Evolutionary conservation across 1,140 invertebrate genomes (phyloP), one percentile per base, ranked within the genome.

Genomic region (Drosophila murphyi): DNA sequence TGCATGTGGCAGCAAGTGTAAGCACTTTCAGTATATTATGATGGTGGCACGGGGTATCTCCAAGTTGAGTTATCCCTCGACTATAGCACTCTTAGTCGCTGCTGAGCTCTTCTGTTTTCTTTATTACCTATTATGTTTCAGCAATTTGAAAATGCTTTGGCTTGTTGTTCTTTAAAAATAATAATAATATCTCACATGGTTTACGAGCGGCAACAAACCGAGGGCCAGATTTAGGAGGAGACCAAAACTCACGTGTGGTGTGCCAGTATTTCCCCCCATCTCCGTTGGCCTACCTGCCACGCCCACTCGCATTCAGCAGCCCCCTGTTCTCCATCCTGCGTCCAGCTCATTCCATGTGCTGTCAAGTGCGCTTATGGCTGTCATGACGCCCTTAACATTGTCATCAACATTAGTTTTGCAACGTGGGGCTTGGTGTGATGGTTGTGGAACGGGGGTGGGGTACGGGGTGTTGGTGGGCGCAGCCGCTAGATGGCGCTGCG

Each of bases 301-400:
- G 32, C 47, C 8, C 45, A 1, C 3, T 1, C n/a, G 1, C 8
- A 3, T 20, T 20, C 20, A 20, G 20, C 20, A 20, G 20, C 20
- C 20, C 20, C 20, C 20, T 20, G 1, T 20, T 20, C 20, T 20
- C 20, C 20, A 20, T 20, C 20, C 20, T 20, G 20, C 20, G 20
- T 20, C 20, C 43, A 4, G 37, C 6, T 34, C 45, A 52, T 60
- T 43, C 57, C 60, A 57, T 83, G 74, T 51, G 68, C 81, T 89
- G 81, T 87, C 83, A 83, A 89, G 85, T 89, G 81, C 78, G 85
- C 85, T 89, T 89, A 89, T 89, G 85, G 86, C 85, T 90, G 85
- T 89, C 86, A 85, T 85, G 85, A 89, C 85, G 86, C 85, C 85
- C 85, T 89, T 89, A 89, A 89, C 85, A 89, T 89, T 89, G 85